phyloP scores from a whole-genome alignment of 2,888 invertebrate species.

The Lamellibrachia columna region DNA sequence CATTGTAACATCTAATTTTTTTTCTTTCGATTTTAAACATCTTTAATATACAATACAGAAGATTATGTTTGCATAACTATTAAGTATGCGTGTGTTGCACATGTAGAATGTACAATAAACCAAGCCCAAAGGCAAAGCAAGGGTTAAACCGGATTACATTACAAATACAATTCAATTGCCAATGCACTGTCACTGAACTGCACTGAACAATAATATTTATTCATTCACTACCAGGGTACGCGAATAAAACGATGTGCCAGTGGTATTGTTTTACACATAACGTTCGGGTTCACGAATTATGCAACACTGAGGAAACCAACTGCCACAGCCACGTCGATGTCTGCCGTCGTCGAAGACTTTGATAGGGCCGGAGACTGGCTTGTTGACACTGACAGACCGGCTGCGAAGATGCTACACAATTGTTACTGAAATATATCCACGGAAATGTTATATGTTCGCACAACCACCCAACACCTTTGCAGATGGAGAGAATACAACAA shows the following conservation, averaged over 20 bases:
- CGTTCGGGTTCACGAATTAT: neutral
- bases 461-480: neutral
- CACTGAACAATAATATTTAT: neutral
- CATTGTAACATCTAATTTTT: no score
- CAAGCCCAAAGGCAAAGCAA: no score
- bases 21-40: no score
- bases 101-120: no score
- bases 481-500: neutral
- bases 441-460: neutral
- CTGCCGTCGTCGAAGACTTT: neutral
- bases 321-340: neutral
- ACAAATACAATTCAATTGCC: no score
- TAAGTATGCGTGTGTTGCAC: no score
- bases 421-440: neutral
- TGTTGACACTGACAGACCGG: neutral
- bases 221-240: neutral
- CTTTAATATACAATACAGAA: no score
- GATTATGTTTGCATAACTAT: no score
- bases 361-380: neutral
- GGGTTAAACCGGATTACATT: no score
- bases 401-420: neutral
- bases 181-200: no score
- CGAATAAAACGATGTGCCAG: neutral
- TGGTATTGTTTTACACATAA: neutral
- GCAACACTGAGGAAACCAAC: neutral